These are phyloP conservation scores for honey bee (Apis mellifera) DNA, from an alignment of 1,140 invertebrate species.

Conservation along the genomic window Amel_HAv3.1 CM009931.2:24705001-24705500, in stretches of 20 bases:
- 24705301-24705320: not conserved
- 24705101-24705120: not conserved
- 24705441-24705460: not conserved
- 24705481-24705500: not conserved
- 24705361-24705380: not conserved
- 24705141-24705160: constrained; percentile 1
- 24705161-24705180: not conserved
- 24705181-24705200: not conserved
- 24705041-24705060: too few relatives aligned
- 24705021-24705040: too few relatives aligned
- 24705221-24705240: not conserved
- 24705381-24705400: too few relatives aligned
- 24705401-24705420: too few relatives aligned
- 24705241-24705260: not conserved
- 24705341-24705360: not conserved
- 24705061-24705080: too few relatives aligned
- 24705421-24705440: not conserved
- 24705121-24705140: too few relatives aligned
- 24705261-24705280: not conserved
- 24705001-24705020: too few relatives aligned
- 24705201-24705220: too few relatives aligned
- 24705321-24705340: too few relatives aligned
- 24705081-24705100: constrained; percentile 13
- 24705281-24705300: too few relatives aligned
- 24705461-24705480: not conserved